These are phyloP conservation scores for Silurus asotus DNA, from an alignment of 2,113 vertebrate genomes.

Conservation along the genomic window DNA sequence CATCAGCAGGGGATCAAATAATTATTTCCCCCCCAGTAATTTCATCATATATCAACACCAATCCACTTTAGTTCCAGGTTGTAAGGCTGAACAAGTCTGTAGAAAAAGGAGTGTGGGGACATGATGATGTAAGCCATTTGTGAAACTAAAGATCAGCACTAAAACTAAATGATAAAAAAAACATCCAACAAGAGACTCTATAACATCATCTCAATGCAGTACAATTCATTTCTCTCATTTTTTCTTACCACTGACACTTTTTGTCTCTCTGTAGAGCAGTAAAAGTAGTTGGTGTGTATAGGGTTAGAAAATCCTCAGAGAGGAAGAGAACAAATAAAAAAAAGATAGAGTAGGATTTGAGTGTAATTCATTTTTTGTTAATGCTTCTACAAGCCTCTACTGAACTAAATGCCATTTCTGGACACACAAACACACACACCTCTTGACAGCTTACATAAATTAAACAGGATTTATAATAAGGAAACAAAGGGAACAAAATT, in stretches of 20 bases:
- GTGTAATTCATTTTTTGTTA: not conserved
- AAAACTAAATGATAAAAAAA: not conserved
- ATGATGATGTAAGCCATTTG: not conserved
- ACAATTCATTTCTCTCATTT: not conserved
- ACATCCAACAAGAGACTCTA: not conserved
- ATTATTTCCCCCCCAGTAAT: too few species aligned
- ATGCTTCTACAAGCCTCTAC: not conserved
- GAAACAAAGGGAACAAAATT: not conserved
- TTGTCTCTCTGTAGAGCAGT: constrained; percentile 37
- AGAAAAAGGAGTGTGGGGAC: not conserved
- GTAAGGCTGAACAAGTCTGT: not conserved
- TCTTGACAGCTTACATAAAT: not conserved
- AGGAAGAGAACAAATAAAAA: too few species aligned
- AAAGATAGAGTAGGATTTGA: not conserved
- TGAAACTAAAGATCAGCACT: not conserved
- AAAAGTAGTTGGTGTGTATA: constrained; percentile 25
- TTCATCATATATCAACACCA: not conserved
- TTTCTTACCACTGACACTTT: constrained; percentile 10
- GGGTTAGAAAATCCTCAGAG: not conserved
- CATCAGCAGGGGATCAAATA: too few species aligned
- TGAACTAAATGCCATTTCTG: not conserved
- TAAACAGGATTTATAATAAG: not conserved
- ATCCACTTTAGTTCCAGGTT: not conserved
- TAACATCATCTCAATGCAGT: not conserved
- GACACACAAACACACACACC: not conserved